Evolutionary conservation across 1,140 invertebrate species (phyloP).

Genomic region (Drosophila arawakana): DNA sequence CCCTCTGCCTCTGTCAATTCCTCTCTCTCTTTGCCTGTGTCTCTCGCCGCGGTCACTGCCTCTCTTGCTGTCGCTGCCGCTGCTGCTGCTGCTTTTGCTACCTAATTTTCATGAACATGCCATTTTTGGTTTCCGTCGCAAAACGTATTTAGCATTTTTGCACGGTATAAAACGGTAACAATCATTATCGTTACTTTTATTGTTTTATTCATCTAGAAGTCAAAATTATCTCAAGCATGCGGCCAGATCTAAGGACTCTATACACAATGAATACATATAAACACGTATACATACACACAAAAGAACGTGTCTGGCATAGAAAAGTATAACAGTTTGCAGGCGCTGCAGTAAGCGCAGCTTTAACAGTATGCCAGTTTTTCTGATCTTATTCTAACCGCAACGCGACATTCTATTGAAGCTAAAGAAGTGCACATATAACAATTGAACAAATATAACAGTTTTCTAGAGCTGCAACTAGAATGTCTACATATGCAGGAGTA

Average conservation of each 20-base stretch:
- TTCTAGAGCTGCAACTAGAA: too few species aligned
- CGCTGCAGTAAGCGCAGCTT: too few species aligned
- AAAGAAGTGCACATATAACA: too few species aligned
- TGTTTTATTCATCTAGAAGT: constrained; percentile 57
- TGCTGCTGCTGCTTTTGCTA: constrained; percentile 23
- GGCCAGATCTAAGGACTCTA: constrained; percentile 45
- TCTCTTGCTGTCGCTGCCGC: too few species aligned
- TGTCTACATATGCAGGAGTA: too few species aligned
- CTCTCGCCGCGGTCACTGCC: too few species aligned
- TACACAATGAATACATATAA: neutral
- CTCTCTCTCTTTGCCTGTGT: too few species aligned
- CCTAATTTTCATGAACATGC: constrained; percentile 63
- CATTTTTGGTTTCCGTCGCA: constrained; percentile 55
- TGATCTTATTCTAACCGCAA: too few species aligned
- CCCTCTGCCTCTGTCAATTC: too few species aligned
- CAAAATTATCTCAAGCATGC: constrained; percentile 49
- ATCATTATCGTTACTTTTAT: constrained; percentile 63
- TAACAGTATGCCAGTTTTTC: too few species aligned
- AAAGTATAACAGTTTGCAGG: neutral
- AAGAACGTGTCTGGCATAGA: neutral
- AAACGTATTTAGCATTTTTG: constrained; percentile 60
- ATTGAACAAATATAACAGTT: too few species aligned
- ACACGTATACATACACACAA: neutral
- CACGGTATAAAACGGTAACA: constrained; percentile 64
- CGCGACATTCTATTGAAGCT: too few species aligned